Evolutionary conservation across 2,888 invertebrate species (phyloP).

Genomic region (Podotricha telesiphe): DNA sequence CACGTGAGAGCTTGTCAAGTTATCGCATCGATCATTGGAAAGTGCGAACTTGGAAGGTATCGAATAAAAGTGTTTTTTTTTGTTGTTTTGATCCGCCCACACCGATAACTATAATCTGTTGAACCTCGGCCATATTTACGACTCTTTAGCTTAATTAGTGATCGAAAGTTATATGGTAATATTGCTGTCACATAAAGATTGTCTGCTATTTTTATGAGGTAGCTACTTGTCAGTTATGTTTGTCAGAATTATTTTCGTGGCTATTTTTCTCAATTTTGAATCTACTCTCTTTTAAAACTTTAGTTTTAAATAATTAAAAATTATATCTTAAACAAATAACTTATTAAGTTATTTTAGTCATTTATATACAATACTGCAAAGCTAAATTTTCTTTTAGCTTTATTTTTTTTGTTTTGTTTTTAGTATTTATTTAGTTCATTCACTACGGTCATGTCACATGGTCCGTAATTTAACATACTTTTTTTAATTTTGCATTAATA

Average conservation of each 20-base stretch:
- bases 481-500: too few species aligned
- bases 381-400: too few species aligned
- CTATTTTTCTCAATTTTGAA: too few species aligned
- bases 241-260: not conserved
- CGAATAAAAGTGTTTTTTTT: conserved; percentile 15
- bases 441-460: too few species aligned
- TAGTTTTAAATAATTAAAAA: too few species aligned
- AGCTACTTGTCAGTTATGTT: not conserved
- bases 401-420: too few species aligned
- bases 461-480: too few species aligned
- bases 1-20: conserved; percentile 20
- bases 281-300: too few species aligned
- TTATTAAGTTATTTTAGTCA: too few species aligned
- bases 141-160: conserved; percentile 23
- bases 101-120: conserved; percentile 19
- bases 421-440: too few species aligned
- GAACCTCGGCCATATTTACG: conserved; percentile 4
- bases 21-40: conserved; percentile 27
- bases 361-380: too few species aligned
- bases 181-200: not conserved
- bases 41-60: conserved; percentile 20
- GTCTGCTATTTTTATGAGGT: not conserved
- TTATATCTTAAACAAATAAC: too few species aligned
- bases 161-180: conserved; percentile 7
- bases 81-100: conserved; percentile 20